These are phyloP conservation scores for Forbesichthys papilliferus DNA, from an alignment of 2,113 vertebrate species.

Conservation along the genomic window DNA sequence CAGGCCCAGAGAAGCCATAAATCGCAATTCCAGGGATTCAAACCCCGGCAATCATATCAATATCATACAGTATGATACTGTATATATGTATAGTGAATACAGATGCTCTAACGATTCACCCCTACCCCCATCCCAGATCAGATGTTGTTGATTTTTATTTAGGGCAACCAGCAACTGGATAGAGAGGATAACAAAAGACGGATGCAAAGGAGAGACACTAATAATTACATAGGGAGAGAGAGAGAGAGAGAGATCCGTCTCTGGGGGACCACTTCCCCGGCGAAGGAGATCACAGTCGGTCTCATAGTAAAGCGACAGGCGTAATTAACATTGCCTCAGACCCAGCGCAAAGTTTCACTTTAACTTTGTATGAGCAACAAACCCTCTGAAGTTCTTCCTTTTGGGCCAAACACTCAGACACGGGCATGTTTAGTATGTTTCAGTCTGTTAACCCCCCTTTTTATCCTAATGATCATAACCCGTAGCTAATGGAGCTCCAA, in stretches of 20 bases:
- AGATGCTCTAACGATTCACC: no score
- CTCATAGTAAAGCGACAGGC: constrained; percentile 41
- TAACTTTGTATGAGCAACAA: constrained; percentile 52
- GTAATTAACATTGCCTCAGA: constrained; percentile 70
- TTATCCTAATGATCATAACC: constrained; percentile 67
- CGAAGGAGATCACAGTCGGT: constrained; percentile 68
- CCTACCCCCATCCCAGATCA: neutral
- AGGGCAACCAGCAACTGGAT: neutral
- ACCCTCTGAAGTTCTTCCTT: constrained; percentile 65
- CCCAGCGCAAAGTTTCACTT: constrained; percentile 46
- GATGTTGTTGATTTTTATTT: no score
- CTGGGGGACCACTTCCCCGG: constrained; percentile 60
- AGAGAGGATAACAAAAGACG: neutral
- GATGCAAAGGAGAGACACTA: constrained; percentile 24
- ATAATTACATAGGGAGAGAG: constrained; percentile 44
- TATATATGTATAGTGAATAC: no score
- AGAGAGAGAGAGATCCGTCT: constrained; percentile 49
- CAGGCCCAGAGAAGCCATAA: no score
- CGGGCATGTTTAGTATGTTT: constrained; percentile 29
- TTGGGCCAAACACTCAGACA: constrained; percentile 48
- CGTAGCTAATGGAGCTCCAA: constrained; percentile 70
- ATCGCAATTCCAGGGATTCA: no score
- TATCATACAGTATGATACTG: no score
- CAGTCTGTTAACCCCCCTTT: constrained; percentile 59
- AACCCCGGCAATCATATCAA: no score